Percentiles rank a stretch among this genome's conserved stretches.
Evolutionary conservation across 2,888 invertebrate genomes (phyloP).

Genomic region (Agonopterix heracliana): DNA sequence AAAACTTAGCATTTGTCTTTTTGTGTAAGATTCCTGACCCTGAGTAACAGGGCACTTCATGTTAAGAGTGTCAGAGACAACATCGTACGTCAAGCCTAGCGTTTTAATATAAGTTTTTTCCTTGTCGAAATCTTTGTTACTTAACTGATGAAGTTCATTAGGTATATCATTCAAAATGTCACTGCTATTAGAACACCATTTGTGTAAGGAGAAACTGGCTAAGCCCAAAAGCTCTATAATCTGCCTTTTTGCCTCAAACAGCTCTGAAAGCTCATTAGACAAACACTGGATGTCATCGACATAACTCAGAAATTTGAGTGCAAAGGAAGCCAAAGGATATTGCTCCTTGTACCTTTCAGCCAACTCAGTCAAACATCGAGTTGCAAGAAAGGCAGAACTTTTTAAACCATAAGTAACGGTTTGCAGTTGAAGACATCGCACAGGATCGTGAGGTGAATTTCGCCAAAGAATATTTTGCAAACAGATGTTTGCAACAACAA

Average conservation of each 20-base stretch:
- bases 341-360: background rate
- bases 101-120: background rate
- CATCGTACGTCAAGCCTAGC: background rate
- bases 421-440: slow-evolving; percentile 11
- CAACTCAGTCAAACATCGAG: background rate
- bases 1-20: slow-evolving; percentile 8
- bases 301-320: background rate
- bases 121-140: background rate
- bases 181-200: slow-evolving; percentile 2
- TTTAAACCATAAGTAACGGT: slow-evolving; percentile 15
- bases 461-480: slow-evolving; percentile 15
- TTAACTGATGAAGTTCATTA: background rate
- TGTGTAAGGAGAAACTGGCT: slow-evolving; percentile 2
- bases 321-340: background rate
- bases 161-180: slow-evolving; percentile 1
- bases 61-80: background rate
- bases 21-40: background rate
- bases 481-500: too few relatives aligned
- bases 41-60: background rate
- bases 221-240: background rate
- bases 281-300: background rate
- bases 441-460: slow-evolving; percentile 5
- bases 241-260: background rate
- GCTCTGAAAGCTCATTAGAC: background rate
- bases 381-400: background rate